These are phyloP conservation scores for Rosalia funebris DNA, from an alignment of 2,888 invertebrate genomes.

Conservation along the genomic window DNA sequence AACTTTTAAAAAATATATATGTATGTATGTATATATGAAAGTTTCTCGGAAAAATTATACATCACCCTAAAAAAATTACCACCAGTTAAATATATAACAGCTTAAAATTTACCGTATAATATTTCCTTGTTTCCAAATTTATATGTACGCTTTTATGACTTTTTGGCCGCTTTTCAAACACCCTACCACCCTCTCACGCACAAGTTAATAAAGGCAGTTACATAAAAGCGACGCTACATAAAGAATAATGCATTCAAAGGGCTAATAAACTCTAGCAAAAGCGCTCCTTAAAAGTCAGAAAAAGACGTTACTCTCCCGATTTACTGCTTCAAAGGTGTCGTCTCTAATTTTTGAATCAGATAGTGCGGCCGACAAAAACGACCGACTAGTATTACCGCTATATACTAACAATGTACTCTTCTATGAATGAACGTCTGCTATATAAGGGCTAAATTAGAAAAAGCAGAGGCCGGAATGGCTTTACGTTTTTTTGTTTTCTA, in stretches of 20 bases:
- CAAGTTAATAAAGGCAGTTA: no score
- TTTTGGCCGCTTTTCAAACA: no score
- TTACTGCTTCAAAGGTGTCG: slow-evolving; percentile 10
- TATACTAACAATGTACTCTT: slow-evolving; percentile 5
- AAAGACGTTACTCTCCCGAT: neutral
- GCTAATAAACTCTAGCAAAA: neutral
- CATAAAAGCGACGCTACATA: neutral
- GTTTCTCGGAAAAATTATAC: no score
- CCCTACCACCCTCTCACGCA: no score
- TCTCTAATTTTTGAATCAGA: slow-evolving; percentile 7
- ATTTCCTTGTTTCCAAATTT: no score
- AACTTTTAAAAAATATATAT: no score
- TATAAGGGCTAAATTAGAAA: neutral
- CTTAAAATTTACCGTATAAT: no score
- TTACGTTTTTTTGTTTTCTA: no score
- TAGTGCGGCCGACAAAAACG: neutral
- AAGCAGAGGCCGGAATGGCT: neutral
- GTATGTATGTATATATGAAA: no score
- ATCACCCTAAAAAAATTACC: no score
- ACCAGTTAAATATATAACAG: no score
- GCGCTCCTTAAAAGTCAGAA: neutral
- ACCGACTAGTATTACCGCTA: neutral
- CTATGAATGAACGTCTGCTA: slow-evolving; percentile 1
- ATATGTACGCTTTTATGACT: no score
- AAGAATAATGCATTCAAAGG: slow-evolving; percentile 1